Conservation (phyloP, 2,888 invertebrate genomes). For the Clistopyga incitator region DNA sequence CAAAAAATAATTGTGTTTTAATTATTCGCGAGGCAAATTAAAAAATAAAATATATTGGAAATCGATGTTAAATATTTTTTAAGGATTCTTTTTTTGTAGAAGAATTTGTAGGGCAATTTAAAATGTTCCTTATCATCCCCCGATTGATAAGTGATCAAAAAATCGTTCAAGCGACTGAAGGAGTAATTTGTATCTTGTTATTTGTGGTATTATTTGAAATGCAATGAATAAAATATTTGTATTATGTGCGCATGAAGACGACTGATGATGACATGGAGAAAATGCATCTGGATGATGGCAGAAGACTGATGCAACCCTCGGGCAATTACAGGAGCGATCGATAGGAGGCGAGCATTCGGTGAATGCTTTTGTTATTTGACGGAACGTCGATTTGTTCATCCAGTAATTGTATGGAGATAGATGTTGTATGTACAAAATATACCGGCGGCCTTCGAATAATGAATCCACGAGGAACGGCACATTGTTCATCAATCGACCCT, state of each 20-base stretch:
- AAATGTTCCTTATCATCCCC: too few relatives aligned
- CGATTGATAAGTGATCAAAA: too few relatives aligned
- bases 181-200: too few relatives aligned
- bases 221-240: not conserved
- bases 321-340: constrained; percentile 43
- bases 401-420: not conserved
- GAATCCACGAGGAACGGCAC: not conserved
- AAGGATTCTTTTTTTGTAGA: too few relatives aligned
- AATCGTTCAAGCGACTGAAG: too few relatives aligned
- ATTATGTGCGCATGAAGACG: not conserved
- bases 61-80: too few relatives aligned
- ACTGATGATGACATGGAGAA: constrained; percentile 4
- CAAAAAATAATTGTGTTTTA: too few relatives aligned
- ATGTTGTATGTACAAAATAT: not conserved
- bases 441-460: constrained; percentile 10
- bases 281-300: not conserved
- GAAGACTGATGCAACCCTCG: constrained; percentile 28
- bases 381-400: constrained; percentile 7
- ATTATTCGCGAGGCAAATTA: too few relatives aligned
- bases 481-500: constrained; percentile 1
- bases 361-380: constrained; percentile 13
- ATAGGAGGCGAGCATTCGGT: constrained; percentile 35
- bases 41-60: too few relatives aligned
- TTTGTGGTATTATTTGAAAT: too few relatives aligned
- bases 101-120: too few relatives aligned